Evolutionary conservation across 64 coral and sea anemone genomes (phyloP), one percentile per base, ranked within the genome.

Genomic region (Pocillopora verrucosa): DNA sequence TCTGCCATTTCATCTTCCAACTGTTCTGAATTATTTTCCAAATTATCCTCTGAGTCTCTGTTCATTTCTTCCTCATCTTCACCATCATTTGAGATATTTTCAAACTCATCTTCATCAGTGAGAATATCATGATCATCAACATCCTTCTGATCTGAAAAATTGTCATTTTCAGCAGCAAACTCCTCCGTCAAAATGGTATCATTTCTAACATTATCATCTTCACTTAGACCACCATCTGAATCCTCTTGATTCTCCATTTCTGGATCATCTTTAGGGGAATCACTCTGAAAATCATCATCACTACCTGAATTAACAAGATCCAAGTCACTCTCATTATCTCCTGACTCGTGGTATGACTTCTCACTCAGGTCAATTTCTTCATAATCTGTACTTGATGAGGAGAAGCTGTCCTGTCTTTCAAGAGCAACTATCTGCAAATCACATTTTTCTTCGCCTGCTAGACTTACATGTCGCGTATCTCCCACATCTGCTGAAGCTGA

Each of bases 301-400:
- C 61, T 85, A 13, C 16, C 65, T 58, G 82, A 17, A 85, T 57
- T 41, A 85, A 72, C 64, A 70, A 69, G 1, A 22, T 85, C 64
- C 0, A 41, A 85, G 38, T 72, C 82, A 72, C 82, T 85, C 19
- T 72, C 65, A 26, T 65, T 85, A 25, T 38, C 65, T 14, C 58
- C 82, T 51, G 82, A 85, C 38, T 85, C 61, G 3, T 36, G 64
- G 30, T 56, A 72, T 41, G 61, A 38, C 82, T 45, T 72, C 51
- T 85, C 14, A 2, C 38, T 85, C 3, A 85, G 57, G 38, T 85
- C 82, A 57, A 85, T 72, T 56, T 85, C 82, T 45, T 85, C 82
- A 72, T 85, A 85, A 56, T 85, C 82, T 85, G 82, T 85, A 72
- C 82, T 85, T 85, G 82, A 57, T 13, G 82, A 85, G 35, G 82